phyloP scores from a whole-genome alignment of 2,888 invertebrate genomes.

The Orthonevra nobilis region DNA sequence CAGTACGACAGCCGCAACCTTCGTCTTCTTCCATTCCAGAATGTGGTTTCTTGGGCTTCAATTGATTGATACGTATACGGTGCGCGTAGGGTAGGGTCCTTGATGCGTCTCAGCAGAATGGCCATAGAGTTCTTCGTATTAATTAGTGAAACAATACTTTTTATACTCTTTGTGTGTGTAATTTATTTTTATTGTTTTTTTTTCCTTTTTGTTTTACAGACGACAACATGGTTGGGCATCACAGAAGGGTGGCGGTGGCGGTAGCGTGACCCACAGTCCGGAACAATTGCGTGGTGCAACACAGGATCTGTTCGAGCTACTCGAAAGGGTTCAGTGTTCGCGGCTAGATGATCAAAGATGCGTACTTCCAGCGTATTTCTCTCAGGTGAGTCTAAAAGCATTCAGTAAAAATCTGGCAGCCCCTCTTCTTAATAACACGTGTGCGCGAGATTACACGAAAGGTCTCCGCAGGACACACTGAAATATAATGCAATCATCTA shows the following conservation, averaged over 20 bases:
- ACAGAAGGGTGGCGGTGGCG: constrained; percentile 74
- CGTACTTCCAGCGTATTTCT: constrained; percentile 94
- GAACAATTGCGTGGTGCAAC: constrained; percentile 81
- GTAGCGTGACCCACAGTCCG: constrained; percentile 78
- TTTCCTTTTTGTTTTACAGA: constrained; percentile 79
- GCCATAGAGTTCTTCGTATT: constrained; percentile 36
- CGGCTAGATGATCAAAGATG: constrained; percentile 98
- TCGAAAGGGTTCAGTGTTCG: constrained; percentile 96
- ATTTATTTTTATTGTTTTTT: constrained; percentile 11
- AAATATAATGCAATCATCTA: neutral
- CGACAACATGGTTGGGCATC: constrained; percentile 84
- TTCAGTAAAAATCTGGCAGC: neutral
- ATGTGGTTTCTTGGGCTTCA: constrained; percentile 43
- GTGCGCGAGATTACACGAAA: constrained; percentile 3
- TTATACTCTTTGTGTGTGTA: constrained; percentile 33
- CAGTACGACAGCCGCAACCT: constrained; percentile 12
- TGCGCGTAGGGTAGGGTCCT: constrained; percentile 42
- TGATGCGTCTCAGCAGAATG: constrained; percentile 41
- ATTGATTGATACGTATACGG: constrained; percentile 61
- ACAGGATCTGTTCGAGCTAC: constrained; percentile 93
- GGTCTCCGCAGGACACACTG: neutral
- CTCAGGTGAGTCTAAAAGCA: constrained; percentile 90
- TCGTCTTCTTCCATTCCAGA: no score
- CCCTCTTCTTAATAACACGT: no score
- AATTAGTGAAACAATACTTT: constrained; percentile 55